Percentiles rank a stretch among this genome's conserved stretches.
These are phyloP conservation scores for Byasa hedistus DNA, from an alignment of 2,888 invertebrate genomes.

Conservation along the genomic window DNA sequence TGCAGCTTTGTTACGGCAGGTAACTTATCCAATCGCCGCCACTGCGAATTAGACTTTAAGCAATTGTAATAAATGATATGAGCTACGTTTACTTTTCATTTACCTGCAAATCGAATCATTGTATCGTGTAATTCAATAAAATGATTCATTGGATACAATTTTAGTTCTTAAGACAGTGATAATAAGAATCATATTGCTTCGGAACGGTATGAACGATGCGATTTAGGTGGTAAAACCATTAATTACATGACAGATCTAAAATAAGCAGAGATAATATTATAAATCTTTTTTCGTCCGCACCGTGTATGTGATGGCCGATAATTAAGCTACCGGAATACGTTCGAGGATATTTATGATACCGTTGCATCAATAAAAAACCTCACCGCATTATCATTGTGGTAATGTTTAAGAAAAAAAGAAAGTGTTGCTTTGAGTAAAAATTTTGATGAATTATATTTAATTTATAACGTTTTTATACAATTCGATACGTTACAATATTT, in stretches of 20 bases:
- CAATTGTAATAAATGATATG: neutral
- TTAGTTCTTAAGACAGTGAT: neutral
- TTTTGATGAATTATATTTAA: no score
- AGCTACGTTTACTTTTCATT: neutral
- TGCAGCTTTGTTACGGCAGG: slow-evolving; percentile 19
- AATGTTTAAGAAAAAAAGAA: no score
- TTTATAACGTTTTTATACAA: no score
- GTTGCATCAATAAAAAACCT: no score
- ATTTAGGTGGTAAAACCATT: slow-evolving; percentile 19
- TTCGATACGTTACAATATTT: no score
- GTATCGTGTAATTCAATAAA: slow-evolving; percentile 1
- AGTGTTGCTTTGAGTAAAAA: no score
- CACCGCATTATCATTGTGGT: no score
- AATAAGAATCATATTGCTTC: slow-evolving; percentile 4
- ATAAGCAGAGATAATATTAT: slow-evolving; percentile 25
- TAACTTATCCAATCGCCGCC: neutral
- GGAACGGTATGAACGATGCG: neutral
- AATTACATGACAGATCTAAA: slow-evolving; percentile 28
- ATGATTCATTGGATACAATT: neutral
- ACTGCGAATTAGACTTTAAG: slow-evolving; percentile 7
- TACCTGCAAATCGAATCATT: slow-evolving; percentile 14
- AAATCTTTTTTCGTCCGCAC: slow-evolving; percentile 22
- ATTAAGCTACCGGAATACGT: slow-evolving; percentile 30
- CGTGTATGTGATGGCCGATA: slow-evolving; percentile 23
- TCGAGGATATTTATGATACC: slow-evolving; percentile 21